Evolutionary conservation across 1,140 invertebrate species (phyloP).

Genomic region (Helicorthomorpha holstii): DNA sequence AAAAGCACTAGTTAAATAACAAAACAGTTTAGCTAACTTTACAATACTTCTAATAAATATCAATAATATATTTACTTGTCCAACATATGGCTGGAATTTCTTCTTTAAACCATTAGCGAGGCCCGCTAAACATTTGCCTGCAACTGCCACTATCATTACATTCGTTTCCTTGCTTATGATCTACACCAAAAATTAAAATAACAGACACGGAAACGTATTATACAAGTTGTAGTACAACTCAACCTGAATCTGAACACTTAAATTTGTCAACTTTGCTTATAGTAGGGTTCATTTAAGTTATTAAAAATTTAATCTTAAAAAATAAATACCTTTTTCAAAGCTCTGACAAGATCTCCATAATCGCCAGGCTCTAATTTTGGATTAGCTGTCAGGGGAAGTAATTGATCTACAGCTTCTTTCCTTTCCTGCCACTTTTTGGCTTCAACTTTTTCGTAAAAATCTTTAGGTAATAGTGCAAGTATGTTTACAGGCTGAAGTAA

Average conservation of each 20-base stretch:
- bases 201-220: too few species aligned
- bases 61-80: slow-evolving; percentile 15
- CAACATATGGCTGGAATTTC: slow-evolving; percentile 68
- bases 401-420: slow-evolving; percentile 68
- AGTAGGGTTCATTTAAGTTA: too few species aligned
- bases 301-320: background rate
- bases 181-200: slow-evolving; percentile 21
- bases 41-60: background rate
- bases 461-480: slow-evolving; percentile 76
- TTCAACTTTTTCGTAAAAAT: slow-evolving; percentile 89
- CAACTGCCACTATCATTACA: slow-evolving; percentile 75
- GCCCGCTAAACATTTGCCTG: slow-evolving; percentile 63
- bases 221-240: too few species aligned
- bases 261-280: too few species aligned
- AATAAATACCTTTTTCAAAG: slow-evolving; percentile 62
- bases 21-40: slow-evolving; percentile 3
- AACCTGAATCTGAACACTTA: too few species aligned
- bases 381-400: slow-evolving; percentile 57
- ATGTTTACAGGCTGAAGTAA: slow-evolving; percentile 83
- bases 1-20: slow-evolving; percentile 41
- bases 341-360: slow-evolving; percentile 73
- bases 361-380: slow-evolving; percentile 81
- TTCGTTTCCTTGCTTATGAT: slow-evolving; percentile 87
- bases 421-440: slow-evolving; percentile 96
- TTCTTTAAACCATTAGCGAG: slow-evolving; percentile 75